Conservation (phyloP, 2,888 invertebrate species). For the Octonoba sinensis region DNA sequence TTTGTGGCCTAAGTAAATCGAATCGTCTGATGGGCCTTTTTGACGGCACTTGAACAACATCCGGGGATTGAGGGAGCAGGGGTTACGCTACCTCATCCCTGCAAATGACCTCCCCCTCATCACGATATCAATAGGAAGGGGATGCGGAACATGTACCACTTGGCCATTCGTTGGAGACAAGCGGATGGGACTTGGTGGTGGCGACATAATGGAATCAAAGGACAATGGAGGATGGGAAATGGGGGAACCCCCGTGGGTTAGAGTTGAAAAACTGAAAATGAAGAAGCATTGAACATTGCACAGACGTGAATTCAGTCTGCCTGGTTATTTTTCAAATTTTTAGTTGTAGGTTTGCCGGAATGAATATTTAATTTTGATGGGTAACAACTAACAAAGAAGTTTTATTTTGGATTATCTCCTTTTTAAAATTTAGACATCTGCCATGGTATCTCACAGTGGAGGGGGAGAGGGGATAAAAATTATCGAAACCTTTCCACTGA, state of each 20-base stretch:
- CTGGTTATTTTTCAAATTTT: background rate
- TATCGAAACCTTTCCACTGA: too few species aligned
- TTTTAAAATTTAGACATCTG: too few species aligned
- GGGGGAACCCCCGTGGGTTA: conserved; percentile 7
- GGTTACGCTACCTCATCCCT: too few species aligned
- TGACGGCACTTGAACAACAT: conserved; percentile 20
- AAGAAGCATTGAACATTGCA: conserved; percentile 8
- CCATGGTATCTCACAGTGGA: too few species aligned
- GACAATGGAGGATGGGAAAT: conserved; percentile 9
- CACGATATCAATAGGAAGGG: background rate
- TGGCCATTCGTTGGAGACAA: conserved; percentile 54
- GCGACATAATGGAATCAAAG: conserved; percentile 37
- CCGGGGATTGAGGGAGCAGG: background rate
- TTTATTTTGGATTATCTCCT: too few species aligned
- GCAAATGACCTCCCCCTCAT: conserved; percentile 1
- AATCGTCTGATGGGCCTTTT: conserved; percentile 22
- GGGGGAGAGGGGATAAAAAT: too few species aligned
- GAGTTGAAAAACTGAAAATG: background rate
- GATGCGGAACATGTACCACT: conserved; percentile 36
- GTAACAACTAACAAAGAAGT: too few species aligned
- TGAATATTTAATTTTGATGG: too few species aligned
- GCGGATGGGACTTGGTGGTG: conserved; percentile 45
- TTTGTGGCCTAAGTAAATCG: conserved; percentile 7
- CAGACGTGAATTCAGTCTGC: background rate
- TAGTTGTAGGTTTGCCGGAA: background rate